Evolutionary conservation across 2,797 vertebrate genomes (phyloP).

Genomic region (Lerista edwardsae): DNA sequence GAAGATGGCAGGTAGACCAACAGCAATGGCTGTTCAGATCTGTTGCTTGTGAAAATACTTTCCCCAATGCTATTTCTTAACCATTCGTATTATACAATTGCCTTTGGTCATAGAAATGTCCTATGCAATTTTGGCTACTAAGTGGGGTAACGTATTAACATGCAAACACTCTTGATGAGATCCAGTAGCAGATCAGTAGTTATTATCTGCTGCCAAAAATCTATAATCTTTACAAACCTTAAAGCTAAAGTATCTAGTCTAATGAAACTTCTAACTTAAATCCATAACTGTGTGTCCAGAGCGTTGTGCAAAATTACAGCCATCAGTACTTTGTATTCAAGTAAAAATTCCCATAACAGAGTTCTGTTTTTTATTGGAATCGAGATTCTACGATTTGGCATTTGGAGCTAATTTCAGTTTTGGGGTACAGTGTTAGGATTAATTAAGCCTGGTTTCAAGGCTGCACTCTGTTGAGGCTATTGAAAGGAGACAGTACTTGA

Average conservation of each 20-base stretch:
- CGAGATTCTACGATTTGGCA: neutral
- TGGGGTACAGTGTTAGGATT: neutral
- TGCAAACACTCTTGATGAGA: neutral
- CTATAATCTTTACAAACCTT: neutral
- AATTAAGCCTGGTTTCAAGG: neutral
- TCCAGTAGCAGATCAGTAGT: neutral
- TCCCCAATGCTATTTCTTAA: neutral
- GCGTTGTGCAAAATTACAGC: neutral
- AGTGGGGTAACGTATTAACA: neutral
- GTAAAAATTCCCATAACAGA: neutral
- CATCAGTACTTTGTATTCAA: neutral
- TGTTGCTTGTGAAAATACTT: neutral
- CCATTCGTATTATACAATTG: neutral
- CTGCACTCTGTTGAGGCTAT: conserved; percentile 12
- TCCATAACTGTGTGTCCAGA: neutral
- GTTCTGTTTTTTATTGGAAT: conserved; percentile 11
- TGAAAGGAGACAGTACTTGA: neutral
- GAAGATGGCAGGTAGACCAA: neutral
- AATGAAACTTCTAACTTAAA: neutral
- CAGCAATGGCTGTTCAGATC: neutral
- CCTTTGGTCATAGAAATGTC: neutral
- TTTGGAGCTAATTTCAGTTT: neutral
- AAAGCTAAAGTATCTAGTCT: neutral
- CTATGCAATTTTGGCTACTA: neutral
- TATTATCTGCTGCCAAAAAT: neutral